Evolutionary conservation across 1,140 invertebrate genomes (phyloP).

Genomic region (Zophobas morio): DNA sequence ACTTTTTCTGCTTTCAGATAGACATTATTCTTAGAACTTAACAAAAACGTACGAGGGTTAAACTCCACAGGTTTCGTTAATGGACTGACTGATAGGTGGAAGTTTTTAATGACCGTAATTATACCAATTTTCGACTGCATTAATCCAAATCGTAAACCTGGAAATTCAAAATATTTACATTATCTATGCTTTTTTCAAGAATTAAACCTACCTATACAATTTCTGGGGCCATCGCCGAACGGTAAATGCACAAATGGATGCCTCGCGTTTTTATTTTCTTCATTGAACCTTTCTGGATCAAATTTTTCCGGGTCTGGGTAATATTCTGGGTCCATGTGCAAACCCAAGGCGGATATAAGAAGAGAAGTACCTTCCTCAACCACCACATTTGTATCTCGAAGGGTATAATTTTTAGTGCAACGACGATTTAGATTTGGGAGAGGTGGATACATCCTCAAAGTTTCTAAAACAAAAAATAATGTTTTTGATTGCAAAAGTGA

Average conservation of each 20-base stretch:
- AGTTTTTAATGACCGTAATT: constrained; percentile 59
- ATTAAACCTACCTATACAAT: constrained; percentile 64
- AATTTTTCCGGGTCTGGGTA: too few species aligned
- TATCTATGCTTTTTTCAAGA: background rate
- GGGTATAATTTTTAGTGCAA: constrained; percentile 50
- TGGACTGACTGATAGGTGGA: constrained; percentile 54
- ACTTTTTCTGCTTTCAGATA: constrained; percentile 47
- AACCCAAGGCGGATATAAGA: constrained; percentile 61
- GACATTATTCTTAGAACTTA: constrained; percentile 46
- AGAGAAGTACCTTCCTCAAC: constrained; percentile 65
- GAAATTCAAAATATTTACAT: constrained; percentile 32
- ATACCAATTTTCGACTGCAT: constrained; percentile 65
- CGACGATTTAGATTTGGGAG: constrained; percentile 64
- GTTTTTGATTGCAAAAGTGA: too few species aligned
- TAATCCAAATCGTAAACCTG: constrained; percentile 65
- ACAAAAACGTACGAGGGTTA: constrained; percentile 40
- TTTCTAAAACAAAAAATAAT: constrained; percentile 24
- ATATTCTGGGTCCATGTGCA: constrained; percentile 45
- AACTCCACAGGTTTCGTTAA: constrained; percentile 50
- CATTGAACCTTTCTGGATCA: too few species aligned
- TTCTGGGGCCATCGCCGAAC: too few species aligned
- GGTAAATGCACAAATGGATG: constrained; percentile 22
- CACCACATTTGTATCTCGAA: constrained; percentile 66
- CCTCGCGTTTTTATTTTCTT: constrained; percentile 61
- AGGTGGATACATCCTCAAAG: constrained; percentile 44